Evolutionary conservation across 2,113 vertebrate genomes (phyloP), one percentile per base, ranked within the genome.

Genomic region (Atrichornis clamosus): DNA sequence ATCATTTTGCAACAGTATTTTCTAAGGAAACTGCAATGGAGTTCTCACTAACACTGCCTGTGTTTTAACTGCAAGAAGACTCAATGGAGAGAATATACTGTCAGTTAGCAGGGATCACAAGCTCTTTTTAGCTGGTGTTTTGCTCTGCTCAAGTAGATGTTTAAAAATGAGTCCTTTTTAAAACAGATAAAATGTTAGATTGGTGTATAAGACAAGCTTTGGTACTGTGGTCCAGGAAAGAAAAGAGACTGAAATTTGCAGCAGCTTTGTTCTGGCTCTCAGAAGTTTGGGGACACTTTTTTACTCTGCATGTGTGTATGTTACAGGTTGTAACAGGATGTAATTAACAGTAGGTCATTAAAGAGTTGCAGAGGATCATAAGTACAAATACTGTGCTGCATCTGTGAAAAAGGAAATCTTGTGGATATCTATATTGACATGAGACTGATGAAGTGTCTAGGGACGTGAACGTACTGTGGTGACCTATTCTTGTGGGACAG

Each of bases 271-370:
- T 96, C 52, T 2, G 3, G 4, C 37, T 83, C 15, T 32, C 70
- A 4, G 46, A 79, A 27, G 10, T 47, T 72, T n/a, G 20, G 6
- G 6, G 19, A 11, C 2, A 26, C 18, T 7, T 42, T 69, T 17
- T 42, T 55, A 2, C 0, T n/a, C 23, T 80, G 32, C 7, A n/a
- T 6, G 26, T 1, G 1, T 58, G 8, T 42, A 23, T 8, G 2
- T 52, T 70, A 39, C 22, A 41, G 33, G 27, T 55, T 72, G 28
- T 84, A 35, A 35, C 15, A 37, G 27, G 59, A 86, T 19, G 9
- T 58, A 46, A 49, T 69, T 44, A 62, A 63, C 58, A 56, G 23
- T 10, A 35, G 64, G 47, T 68, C 17, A 62, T 63, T 82, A 42
- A 76, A 53, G 67, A 58, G 21, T 30, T 87, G 12, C 39, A 15